Percentiles rank a stretch among this genome's conserved stretches.
These are phyloP conservation scores for Hormiphora californensis DNA, from an alignment of 37 sponge, comb jelly and placozoan genomes.

Conservation along the genomic window DNA sequence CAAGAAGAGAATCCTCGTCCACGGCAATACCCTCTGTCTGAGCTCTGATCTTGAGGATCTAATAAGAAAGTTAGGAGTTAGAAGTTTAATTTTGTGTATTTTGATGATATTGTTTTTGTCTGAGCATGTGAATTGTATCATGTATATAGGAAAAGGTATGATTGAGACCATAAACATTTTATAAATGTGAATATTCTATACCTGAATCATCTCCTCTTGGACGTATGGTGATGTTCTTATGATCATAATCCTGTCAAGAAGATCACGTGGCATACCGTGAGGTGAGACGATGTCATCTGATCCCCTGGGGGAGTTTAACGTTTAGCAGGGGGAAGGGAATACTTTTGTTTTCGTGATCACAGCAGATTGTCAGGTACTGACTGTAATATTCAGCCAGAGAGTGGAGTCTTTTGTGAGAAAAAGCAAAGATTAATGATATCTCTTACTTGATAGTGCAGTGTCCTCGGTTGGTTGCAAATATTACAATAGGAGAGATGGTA, in stretches of 20 bases:
- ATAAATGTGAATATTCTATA: neutral
- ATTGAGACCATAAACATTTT: neutral
- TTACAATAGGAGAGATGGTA: constrained; percentile 87
- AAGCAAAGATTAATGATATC: neutral
- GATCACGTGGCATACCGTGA: constrained; percentile 93
- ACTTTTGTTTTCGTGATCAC: too few species aligned
- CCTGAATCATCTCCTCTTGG: constrained; percentile 82
- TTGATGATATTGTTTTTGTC: too few species aligned
- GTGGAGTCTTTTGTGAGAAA: neutral
- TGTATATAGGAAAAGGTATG: neutral
- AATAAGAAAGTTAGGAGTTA: neutral
- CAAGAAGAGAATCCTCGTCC: constrained; percentile 65
- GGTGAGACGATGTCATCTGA: constrained; percentile 79
- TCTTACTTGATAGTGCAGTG: constrained; percentile 70
- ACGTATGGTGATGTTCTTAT: constrained; percentile 90
- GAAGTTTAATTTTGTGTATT: neutral
- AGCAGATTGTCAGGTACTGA: too few species aligned
- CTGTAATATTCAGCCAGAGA: neutral
- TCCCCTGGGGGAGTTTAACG: constrained; percentile 69
- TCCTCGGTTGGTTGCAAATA: constrained; percentile 97
- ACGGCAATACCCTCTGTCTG: constrained; percentile 76
- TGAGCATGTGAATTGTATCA: too few species aligned
- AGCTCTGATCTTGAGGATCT: constrained; percentile 82
- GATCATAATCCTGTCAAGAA: constrained; percentile 90
- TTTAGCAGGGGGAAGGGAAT: too few species aligned